Evolutionary conservation across 30 jellyfish, hydroid and myxozoan species (phyloP), one percentile per base, ranked within the genome.

Genomic region (Pelagia noctiluca): DNA sequence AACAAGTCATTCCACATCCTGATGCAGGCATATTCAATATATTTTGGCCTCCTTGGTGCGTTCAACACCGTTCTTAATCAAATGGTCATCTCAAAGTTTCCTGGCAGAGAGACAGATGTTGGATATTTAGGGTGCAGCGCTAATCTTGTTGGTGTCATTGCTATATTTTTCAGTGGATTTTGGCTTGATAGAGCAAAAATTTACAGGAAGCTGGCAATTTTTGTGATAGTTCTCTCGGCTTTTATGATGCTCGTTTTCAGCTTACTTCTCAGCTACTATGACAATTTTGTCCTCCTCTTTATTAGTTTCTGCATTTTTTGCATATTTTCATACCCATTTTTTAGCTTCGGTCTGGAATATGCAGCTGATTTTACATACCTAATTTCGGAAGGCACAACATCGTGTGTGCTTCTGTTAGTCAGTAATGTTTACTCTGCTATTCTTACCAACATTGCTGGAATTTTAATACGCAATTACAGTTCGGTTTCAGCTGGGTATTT

Each of bases 291-390:
- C 34, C 30, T 84, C 26, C 52, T 89, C 49, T 94, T 82, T 49
- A 48, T 78, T 16, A 78, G 97, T 50, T 88, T 94, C 57, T 88
- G 96, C 36, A 78, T 84, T 11, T 94, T 94, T 75, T 97, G 99
- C 30, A 81, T 87, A 49, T 94, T 88, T 62, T 87, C 97, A 25
- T 94, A 85, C 49, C 99, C 99, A 8, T 94, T 88, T 80, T 53
- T 82, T 75, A 83, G 97, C 34, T 90, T 78, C 34, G 99, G 99
- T 25, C 50, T 94, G 31, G 99, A 94, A 60, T 97, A 94, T 71
- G 97, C 96, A 30, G 99, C 99, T 1, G 99, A 94, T 73, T 76
- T 94, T 1, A 88, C 97, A 16, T 94, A 81, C 74, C 99, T 97
- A 1, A 78, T 94, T 0, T 93, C 99, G 24, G 99, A 94, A 62